Percentiles rank a stretch among this genome's conserved stretches.
Evolutionary conservation across 2,888 invertebrate species (phyloP).

Genomic region (Eristalinus aeneus): DNA sequence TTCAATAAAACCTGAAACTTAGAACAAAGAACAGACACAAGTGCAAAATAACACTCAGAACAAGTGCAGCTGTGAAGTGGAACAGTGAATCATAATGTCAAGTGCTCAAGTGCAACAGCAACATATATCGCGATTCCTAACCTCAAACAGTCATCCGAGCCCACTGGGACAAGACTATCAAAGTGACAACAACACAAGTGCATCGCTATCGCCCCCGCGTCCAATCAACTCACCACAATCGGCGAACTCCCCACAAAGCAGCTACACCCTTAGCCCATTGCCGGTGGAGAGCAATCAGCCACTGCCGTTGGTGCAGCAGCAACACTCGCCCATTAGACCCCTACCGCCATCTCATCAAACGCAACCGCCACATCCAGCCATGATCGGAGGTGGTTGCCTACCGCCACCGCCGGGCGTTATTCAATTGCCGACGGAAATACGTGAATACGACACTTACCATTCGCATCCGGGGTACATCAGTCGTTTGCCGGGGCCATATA

Average conservation of each 20-base stretch:
- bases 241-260: conserved; percentile 76
- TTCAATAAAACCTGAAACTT: conserved; percentile 2
- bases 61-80: conserved; percentile 30
- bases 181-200: conserved; percentile 77
- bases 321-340: conserved; percentile 45
- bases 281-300: conserved; percentile 68
- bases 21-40: conserved; percentile 2
- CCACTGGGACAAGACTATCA: conserved; percentile 75
- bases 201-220: conserved; percentile 75
- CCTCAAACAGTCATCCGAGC: conserved; percentile 74
- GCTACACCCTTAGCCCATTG: conserved; percentile 75
- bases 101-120: conserved; percentile 79
- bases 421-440: conserved; percentile 57
- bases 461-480: conserved; percentile 53
- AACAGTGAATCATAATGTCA: conserved; percentile 76
- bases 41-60: neutral
- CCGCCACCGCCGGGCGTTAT: conserved; percentile 31
- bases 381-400: conserved; percentile 49
- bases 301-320: conserved; percentile 66
- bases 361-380: conserved; percentile 61
- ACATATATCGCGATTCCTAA: conserved; percentile 78
- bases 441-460: conserved; percentile 59
- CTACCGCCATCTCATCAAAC: conserved; percentile 48
- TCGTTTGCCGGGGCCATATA: conserved; percentile 56
- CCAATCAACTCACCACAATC: conserved; percentile 73